phyloP scores from a whole-genome alignment of 2,797 vertebrate species.

The Sphenodon punctatus region DNA sequence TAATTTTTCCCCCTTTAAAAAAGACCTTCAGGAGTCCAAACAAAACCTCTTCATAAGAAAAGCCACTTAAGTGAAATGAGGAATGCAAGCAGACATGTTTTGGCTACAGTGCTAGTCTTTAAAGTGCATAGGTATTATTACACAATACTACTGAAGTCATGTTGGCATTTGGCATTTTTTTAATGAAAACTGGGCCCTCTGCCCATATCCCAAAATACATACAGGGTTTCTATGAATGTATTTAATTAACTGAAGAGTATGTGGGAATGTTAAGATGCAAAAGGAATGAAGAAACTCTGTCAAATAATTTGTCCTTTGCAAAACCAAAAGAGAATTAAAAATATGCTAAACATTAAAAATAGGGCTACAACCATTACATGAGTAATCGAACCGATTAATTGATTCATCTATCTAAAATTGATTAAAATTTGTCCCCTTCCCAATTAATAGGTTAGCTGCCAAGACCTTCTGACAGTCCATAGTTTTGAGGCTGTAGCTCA shows the following conservation, averaged over 20 bases:
- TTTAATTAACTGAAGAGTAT: conserved; percentile 3
- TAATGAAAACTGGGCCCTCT: conserved; percentile 34
- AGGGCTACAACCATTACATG: no score
- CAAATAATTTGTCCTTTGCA: conserved; percentile 8
- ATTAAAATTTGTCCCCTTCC: no score
- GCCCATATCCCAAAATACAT: neutral
- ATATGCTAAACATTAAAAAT: neutral
- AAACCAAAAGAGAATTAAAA: conserved; percentile 1
- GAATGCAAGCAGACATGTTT: conserved; percentile 71
- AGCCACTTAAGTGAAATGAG: conserved; percentile 69
- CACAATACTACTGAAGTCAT: conserved; percentile 28
- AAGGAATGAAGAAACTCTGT: neutral
- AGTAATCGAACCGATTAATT: no score
- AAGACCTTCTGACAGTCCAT: no score
- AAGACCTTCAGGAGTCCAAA: conserved; percentile 66
- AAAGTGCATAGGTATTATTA: conserved; percentile 63
- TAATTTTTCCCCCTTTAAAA: neutral
- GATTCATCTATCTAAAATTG: no score
- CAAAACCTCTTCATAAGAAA: conserved; percentile 70
- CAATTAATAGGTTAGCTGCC: no score
- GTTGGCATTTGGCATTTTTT: conserved; percentile 18
- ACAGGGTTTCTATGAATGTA: conserved; percentile 5
- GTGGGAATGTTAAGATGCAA: conserved; percentile 12
- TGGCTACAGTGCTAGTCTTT: conserved; percentile 56
- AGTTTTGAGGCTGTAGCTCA: no score